Evolutionary conservation across 2,797 vertebrate species (phyloP), one percentile per base, ranked within the genome.

Genomic region (Betta splendens): DNA sequence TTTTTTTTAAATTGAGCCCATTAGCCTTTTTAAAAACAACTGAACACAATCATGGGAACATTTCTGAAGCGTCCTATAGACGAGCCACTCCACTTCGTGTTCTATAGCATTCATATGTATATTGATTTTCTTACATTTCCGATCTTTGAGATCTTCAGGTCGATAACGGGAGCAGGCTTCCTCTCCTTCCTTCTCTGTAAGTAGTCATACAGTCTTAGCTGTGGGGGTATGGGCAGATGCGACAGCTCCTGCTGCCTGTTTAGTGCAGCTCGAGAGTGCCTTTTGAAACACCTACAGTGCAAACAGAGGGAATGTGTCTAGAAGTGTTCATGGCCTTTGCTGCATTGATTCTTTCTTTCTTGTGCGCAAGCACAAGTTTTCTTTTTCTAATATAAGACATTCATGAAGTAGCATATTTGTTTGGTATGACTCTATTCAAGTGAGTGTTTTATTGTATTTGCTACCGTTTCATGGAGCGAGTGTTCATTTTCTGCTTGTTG

Each of bases 401-500:
- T 10, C 15, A 35, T 0, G 15, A 25, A 38, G 7, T 1, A 39
- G 16, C 10, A 0, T 44, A 36, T 22, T 25, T 22, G 11, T 2
- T 18, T 48, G n/a, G 18, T 0, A 6, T 16, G 17, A 38, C 20
- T 43, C 7, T 35, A 15, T 22, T 45, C 10, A 33, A 44, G 7
- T 15, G 47, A 46, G 53, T 5, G 22, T 0, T 1, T 20, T 21
- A 44, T 29, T 10, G 42, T 7, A 16, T 50, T 50, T 6, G 6
- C 11, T 87, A 99, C 98, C 97, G 87, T 94, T 96, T 98, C 95
- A 99, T 97, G 6, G 97, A 93, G 43, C 89, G 94, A 2, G 96
- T 97, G 81, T 97, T 99, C 95, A 99, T 97, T 90, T 99, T 99
- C 80, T 99, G 97, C 70, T 94, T 97, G 88, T 98, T 98, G 89